Evolutionary conservation across 1,140 invertebrate species (phyloP), one percentile per base, ranked within the genome.

Genomic region (Lordiphosa clarofinis): DNA sequence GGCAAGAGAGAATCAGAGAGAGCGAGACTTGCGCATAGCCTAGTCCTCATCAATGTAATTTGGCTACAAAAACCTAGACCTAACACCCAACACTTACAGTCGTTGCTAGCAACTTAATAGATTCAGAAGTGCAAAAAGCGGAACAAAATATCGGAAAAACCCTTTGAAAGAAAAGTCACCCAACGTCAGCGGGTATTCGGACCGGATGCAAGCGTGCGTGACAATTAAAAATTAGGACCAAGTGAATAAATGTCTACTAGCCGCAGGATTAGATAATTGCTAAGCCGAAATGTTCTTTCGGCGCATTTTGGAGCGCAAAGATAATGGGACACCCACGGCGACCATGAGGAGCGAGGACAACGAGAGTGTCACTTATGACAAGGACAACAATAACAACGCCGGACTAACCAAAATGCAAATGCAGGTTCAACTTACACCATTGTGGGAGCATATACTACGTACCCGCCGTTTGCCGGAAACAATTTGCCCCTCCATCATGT

Each of bases 371-470:
- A 47, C 40, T 52, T 66, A 56, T 13, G 48, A 62, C 65, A 70
- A 56, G 52, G 48, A 62, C 44, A 62, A 54, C 47, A 56, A 62
- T 35, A 70, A 68, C 58, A 82, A 82, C 36, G 12, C 11, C 35
- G 47, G 15, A 49, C 31, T 35, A 46, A 33, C 24, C 8, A 46
- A 46, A 46, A 46, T 46, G 43, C 43, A 46, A 46, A 46, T 46
- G 43, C 43, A 46, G 1, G 68, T 93, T 33, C 92, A 93, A 54
- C 90, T 95, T 11, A 94, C 94, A 9, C 92, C 94, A 19, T 88
- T 95, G 10, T 95, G 94, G 94, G 94, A 95, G 81, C 92, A 94
- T 70, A 92, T 95, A 56, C 90, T 94, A 46, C 87, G 91, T 82
- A 92, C 91, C 47, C 90, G 90, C 35, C 90, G 91, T 33, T 75